Evolutionary conservation across 1,140 invertebrate species (phyloP), one percentile per base, ranked within the genome.

Genomic region (Zeugodacus cucurbitae): DNA sequence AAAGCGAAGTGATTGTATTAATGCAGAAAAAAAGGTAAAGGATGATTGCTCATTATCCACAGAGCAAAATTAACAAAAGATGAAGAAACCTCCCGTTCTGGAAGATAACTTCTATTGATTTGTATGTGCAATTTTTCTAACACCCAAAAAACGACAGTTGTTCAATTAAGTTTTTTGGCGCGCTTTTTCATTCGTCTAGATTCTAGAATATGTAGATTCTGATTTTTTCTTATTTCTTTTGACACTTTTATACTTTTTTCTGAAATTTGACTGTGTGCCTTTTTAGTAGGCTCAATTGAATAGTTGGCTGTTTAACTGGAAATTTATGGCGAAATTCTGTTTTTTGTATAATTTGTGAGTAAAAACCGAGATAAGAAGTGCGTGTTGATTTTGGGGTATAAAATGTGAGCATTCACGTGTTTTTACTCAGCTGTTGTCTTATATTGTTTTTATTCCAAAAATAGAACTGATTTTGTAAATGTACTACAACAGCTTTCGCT

Each of bases 11-110:
- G 54, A 58, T 58, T 87, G 59, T 37, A 58, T 64, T 87, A 64
- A 82, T 82, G 74, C 74, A 44, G 14, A 78, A 48, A 44, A 54
- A 64, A 86, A 54, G 34, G 37, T 34, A 44, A 32, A 48, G 82
- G 17, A 88, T 64, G 86, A 70, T 88, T 88, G 88, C 88, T 88
- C 88, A 88, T 88, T 88, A 88, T 67, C 37, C 62, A 57, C 64
- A 20, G 34, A 67, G 41, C 44, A 67, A 57, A 44, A 29, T 48
- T 74, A 88, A 88, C 78, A 82, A 86, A 57, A 86, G 74, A 82
- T 7, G 26, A 82, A 22, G 20, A 7, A 82, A 82, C 74, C 26
- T 2, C 37, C 64, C 41, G 74, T 82, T 82, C 8, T 41, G 26
- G 41, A 7, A 82, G 74, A 44, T 78, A 82, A 54, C 48, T 41